Evolutionary conservation across 2,113 vertebrate species (phyloP).

Genomic region (Cairina moschata): DNA sequence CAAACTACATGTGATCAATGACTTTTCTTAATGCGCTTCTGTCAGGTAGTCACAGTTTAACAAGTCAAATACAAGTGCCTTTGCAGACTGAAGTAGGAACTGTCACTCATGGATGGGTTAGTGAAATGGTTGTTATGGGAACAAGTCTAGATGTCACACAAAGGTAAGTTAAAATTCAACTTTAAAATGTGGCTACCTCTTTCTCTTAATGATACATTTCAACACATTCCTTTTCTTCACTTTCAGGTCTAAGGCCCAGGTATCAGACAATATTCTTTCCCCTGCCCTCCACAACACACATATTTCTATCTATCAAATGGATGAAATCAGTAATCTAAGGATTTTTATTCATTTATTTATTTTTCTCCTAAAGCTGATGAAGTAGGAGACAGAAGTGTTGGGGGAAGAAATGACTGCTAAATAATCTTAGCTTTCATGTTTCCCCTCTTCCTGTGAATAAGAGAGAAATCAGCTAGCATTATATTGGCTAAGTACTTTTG

Average conservation of each 20-base stretch:
- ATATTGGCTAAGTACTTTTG: background rate
- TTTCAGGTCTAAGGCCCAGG: background rate
- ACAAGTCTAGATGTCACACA: background rate
- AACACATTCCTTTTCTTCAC: background rate
- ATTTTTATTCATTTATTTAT: background rate
- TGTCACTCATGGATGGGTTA: background rate
- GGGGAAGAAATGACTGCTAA: background rate
- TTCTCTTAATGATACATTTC: background rate
- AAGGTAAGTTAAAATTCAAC: background rate
- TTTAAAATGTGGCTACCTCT: background rate
- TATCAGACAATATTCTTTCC: background rate
- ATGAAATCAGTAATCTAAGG: background rate
- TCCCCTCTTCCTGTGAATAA: background rate
- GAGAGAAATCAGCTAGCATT: background rate
- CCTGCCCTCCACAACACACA: accelerated
- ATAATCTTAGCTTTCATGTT: background rate
- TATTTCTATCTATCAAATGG: background rate
- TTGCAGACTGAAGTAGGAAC: background rate
- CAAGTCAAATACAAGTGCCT: background rate
- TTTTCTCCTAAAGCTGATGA: background rate
- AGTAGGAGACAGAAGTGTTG: background rate
- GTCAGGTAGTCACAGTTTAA: background rate
- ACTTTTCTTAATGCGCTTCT: background rate
- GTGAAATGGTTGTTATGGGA: background rate
- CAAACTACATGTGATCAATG: accelerated